Base-by-base conservation (phyloP, 2,797 vertebrate genomes). In the Monodelphis domestica region DNA sequence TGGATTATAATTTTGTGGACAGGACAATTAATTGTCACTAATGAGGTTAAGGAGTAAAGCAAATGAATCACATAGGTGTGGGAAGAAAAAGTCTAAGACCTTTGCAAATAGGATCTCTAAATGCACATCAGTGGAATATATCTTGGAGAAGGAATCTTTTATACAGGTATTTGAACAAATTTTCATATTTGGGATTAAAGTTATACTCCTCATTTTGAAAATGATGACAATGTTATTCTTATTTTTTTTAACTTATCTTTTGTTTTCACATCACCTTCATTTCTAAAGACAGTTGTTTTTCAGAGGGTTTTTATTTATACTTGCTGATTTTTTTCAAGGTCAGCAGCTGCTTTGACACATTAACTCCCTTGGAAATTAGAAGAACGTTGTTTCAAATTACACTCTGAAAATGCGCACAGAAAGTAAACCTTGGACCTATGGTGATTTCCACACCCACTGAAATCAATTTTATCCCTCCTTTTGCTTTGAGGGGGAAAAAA, bases 321-420 rank as follows among this genome's bases (percentile, higher is more conserved):
- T 87, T 91, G 30, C 38, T 45, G 70, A 91, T 88, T 90, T 51
- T 0, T 0, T 87, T 54, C 33, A 78, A 94, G 59, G 88, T 53
- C 2, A 56, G 7, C 11, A 63, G 28, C 70, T 59, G 4, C 63
- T 94, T 53, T 88, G 45, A 59, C 30, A 92, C 4, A 51, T 91
- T 87, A 51, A 57, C 88, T 93, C 91, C 38, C 89, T 2, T 88
- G 6, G 90, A 78, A 84, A 88, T 21, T 1, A 89, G 87, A 1
- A 53, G 33, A 89, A 90, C 0, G 89, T 95, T 84, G 90, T 89
- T 92, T 55, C 6, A 90, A 90, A 56, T 53, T 88, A 30, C 45
- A 93, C 28, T 88, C 57, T 56, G 70, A 91, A 94, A 94, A 92
- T 53, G 91, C 21, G 12, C 33, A 91, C 87, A 89, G 59, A 94